Percentiles rank a stretch among this genome's conserved stretches.
Evolutionary conservation across 2,113 vertebrate species (phyloP).

Genomic region (Anguilla japonica): DNA sequence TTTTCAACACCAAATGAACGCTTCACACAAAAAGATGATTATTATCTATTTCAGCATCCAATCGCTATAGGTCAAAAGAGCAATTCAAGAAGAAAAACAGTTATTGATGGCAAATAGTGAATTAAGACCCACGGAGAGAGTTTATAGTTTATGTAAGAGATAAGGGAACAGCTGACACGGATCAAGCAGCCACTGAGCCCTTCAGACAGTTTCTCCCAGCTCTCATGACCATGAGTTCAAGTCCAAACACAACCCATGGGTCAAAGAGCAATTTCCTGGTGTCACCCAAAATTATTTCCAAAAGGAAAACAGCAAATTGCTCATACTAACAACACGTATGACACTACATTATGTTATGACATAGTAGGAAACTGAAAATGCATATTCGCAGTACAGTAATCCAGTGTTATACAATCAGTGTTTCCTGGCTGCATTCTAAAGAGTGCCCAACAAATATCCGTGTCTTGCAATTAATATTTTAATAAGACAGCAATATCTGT

Average conservation of each 20-base stretch:
- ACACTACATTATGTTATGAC: neutral
- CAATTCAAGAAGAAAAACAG: neutral
- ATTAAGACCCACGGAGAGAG: neutral
- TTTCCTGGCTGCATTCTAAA: neutral
- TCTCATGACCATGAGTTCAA: neutral
- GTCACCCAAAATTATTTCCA: neutral
- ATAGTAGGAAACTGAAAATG: neutral
- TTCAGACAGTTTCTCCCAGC: neutral
- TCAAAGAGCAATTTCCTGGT: neutral
- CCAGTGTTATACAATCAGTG: neutral
- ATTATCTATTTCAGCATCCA: neutral
- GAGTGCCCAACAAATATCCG: neutral
- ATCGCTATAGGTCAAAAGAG: neutral
- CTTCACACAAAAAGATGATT: neutral
- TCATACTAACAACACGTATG: neutral
- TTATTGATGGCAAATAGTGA: neutral
- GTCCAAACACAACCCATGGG: slow-evolving; percentile 14
- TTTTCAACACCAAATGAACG: neutral
- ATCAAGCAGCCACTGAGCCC: neutral
- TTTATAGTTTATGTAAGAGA: neutral
- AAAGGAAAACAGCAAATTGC: neutral
- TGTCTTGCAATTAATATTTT: neutral
- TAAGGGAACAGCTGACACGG: neutral
- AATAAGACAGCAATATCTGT: neutral
- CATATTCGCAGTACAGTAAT: neutral